Evolutionary conservation across 2,888 invertebrate genomes (phyloP).

Genomic region (Ypsolopha sequella): DNA sequence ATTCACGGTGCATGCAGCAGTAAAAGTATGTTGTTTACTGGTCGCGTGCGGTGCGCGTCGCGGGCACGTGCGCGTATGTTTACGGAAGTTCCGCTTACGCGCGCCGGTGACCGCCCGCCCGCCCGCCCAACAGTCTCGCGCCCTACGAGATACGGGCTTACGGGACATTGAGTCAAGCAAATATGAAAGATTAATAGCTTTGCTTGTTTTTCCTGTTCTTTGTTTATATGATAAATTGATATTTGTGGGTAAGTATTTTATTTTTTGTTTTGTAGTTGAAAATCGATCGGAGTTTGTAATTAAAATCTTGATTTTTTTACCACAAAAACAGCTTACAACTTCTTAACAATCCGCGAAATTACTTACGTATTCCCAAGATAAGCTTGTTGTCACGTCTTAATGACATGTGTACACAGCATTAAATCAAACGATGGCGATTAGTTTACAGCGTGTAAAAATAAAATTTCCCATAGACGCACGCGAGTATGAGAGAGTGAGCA

Average conservation of each 20-base stretch:
- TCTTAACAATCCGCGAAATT: too few relatives aligned
- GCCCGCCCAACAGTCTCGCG: background rate
- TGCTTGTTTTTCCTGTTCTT: background rate
- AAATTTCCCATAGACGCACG: background rate
- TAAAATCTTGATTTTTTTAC: too few relatives aligned
- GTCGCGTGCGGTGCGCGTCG: slow-evolving; percentile 3
- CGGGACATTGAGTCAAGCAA: background rate
- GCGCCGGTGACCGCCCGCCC: slow-evolving; percentile 12
- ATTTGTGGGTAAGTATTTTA: too few relatives aligned
- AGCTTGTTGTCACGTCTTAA: background rate
- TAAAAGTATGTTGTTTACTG: slow-evolving; percentile 3
- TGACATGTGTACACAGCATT: background rate
- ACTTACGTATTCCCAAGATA: too few relatives aligned
- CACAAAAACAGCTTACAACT: too few relatives aligned
- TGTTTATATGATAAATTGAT: background rate
- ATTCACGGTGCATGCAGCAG: background rate
- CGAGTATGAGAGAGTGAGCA: too few relatives aligned
- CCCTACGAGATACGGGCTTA: background rate
- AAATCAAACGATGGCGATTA: slow-evolving; percentile 3
- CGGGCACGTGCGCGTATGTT: slow-evolving; percentile 7
- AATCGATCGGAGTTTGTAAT: too few relatives aligned
- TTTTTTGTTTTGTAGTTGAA: too few relatives aligned
- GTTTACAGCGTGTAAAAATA: slow-evolving; percentile 3
- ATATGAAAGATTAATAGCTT: background rate
- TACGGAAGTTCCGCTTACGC: slow-evolving; percentile 18